Conservation (phyloP, 2,888 invertebrate genomes). For the Lobophora halterata region DNA sequence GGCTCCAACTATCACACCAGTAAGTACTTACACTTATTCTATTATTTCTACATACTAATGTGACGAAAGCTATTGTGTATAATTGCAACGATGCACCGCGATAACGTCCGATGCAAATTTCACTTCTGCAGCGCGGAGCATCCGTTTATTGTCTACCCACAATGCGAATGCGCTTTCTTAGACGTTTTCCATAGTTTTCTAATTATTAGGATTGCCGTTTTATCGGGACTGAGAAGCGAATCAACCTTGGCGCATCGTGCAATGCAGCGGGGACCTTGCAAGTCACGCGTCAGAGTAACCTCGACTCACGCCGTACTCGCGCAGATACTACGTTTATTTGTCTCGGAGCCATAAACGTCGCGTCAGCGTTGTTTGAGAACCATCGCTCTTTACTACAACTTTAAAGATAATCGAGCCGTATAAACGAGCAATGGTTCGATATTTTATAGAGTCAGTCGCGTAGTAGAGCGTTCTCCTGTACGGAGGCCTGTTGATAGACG, state of each 20-base stretch:
- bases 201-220: slow-evolving; percentile 45
- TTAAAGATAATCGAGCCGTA: background rate
- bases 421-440: slow-evolving; percentile 42
- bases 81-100: slow-evolving; percentile 59
- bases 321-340: slow-evolving; percentile 56
- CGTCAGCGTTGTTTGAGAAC: slow-evolving; percentile 34
- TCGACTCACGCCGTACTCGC: slow-evolving; percentile 75
- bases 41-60: slow-evolving; percentile 31
- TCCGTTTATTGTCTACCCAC: slow-evolving; percentile 11
- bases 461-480: slow-evolving; percentile 38
- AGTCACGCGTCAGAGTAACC: slow-evolving; percentile 81
- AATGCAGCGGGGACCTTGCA: slow-evolving; percentile 80
- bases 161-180: slow-evolving; percentile 14
- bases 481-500: slow-evolving; percentile 68
- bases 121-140: slow-evolving; percentile 52
- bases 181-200: slow-evolving; percentile 19
- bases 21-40: slow-evolving; percentile 45
- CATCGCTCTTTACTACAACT: slow-evolving; percentile 45
- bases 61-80: slow-evolving; percentile 55
- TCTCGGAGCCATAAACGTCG: slow-evolving; percentile 36
- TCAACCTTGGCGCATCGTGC: slow-evolving; percentile 81
- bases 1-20: slow-evolving; percentile 41
- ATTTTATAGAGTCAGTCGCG: slow-evolving; percentile 19
- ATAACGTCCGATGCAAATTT: slow-evolving; percentile 64
- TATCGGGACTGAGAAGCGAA: slow-evolving; percentile 62